Conservation (phyloP, 2,797 vertebrate genomes). For the Hephaestus fuliginosus region DNA sequence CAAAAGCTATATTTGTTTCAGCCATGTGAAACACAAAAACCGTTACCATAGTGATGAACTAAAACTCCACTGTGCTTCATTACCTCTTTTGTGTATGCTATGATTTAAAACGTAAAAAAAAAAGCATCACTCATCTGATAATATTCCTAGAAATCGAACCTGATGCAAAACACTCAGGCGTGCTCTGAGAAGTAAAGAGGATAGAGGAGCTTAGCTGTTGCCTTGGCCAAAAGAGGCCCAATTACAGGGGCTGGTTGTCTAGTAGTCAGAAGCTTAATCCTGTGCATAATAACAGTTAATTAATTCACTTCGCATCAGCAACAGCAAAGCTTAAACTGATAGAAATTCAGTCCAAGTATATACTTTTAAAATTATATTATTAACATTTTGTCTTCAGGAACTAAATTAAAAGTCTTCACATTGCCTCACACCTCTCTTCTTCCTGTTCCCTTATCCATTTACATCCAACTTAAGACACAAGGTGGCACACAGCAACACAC, state of each 20-base stretch:
- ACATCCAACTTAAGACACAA: not conserved
- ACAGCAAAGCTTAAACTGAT: not conserved
- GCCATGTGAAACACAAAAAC: slow-evolving; percentile 42
- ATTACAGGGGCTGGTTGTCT: slow-evolving; percentile 39
- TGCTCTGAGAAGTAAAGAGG: slow-evolving; percentile 43
- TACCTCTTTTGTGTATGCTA: not conserved
- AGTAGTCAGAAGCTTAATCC: slow-evolving; percentile 20
- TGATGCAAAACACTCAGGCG: slow-evolving; percentile 12
- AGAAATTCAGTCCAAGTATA: no score
- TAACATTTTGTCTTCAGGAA: not conserved
- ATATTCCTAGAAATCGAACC: slow-evolving; percentile 30
- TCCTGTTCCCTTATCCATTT: not conserved
- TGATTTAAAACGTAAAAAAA: slow-evolving; percentile 30
- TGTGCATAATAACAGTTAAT: slow-evolving; percentile 34
- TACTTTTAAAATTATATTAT: not conserved
- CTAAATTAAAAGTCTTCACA: not conserved
- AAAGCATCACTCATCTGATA: slow-evolving; percentile 37
- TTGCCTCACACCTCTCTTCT: not conserved
- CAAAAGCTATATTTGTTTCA: slow-evolving; percentile 48
- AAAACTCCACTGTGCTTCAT: slow-evolving; percentile 40
- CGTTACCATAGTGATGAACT: slow-evolving; percentile 57
- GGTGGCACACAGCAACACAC: not conserved
- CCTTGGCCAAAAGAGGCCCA: slow-evolving; percentile 62
- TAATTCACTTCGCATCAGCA: slow-evolving; percentile 22
- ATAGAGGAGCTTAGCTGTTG: slow-evolving; percentile 37